Evolutionary conservation across 2,797 vertebrate genomes (phyloP).

Genomic region (Pipistrellus pygmaeus): DNA sequence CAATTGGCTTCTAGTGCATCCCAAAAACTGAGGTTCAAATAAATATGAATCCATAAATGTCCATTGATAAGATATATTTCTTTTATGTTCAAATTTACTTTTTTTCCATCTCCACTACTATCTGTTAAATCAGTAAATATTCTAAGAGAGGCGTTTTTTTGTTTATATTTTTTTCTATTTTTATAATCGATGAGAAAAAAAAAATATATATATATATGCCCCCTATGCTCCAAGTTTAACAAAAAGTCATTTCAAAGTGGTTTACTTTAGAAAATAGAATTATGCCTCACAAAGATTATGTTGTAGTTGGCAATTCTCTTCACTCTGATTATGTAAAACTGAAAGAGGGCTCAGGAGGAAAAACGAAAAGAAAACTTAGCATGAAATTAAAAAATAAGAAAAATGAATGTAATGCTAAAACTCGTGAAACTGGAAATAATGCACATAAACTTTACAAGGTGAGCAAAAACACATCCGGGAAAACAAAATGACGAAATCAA

Average conservation of each 20-base stretch:
- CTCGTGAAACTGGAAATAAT: slow-evolving; percentile 47
- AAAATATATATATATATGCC: not conserved
- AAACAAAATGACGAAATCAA: slow-evolving; percentile 64
- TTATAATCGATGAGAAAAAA: not conserved
- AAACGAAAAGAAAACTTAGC: not conserved
- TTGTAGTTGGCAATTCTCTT: slow-evolving; percentile 12
- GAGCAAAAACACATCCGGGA: not conserved
- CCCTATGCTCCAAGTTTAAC: not conserved
- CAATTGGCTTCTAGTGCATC: not conserved
- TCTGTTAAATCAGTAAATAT: not conserved
- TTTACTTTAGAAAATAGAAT: slow-evolving; percentile 26
- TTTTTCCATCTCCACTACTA: not conserved
- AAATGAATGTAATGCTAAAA: not conserved
- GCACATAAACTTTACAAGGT: slow-evolving; percentile 21
- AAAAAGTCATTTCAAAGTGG: not conserved
- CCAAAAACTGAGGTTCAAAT: not conserved
- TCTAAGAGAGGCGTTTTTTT: not conserved
- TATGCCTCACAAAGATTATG: slow-evolving; percentile 40
- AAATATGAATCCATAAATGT: not conserved
- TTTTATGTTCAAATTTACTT: not conserved
- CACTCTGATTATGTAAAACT: not conserved
- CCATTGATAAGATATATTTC: not conserved
- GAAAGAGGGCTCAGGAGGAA: not conserved
- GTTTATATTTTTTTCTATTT: not conserved
- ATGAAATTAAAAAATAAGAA: slow-evolving; percentile 67